Evolutionary conservation across 30 jellyfish, hydroid and myxozoan genomes (phyloP), one percentile per base, ranked within the genome.

Genomic region (Phacellophora camtschatica): DNA sequence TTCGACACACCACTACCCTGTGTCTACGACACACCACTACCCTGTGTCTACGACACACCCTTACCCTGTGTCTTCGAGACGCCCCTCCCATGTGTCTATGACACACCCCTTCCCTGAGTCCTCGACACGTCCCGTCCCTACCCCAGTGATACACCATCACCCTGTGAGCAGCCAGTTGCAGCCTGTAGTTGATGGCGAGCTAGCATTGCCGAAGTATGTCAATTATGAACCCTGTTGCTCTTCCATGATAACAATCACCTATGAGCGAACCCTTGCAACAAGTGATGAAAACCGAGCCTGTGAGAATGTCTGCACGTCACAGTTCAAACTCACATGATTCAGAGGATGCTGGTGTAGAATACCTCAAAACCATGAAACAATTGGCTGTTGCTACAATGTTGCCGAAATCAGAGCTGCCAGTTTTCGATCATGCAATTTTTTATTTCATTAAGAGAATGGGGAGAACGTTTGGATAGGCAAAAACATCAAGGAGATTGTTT

Each of bases 361-460:
- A 69, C 30, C 83, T 69, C 11, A 50, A 48, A 11, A 69, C 83
- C 13, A 69, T 41, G 83, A 69, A 69, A 42, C 39, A 45, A 69
- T 24, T 69, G 83, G 62, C 83, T n/a, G 74, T 69, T 45, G 83
- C 83, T 41, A 13, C 83, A 39, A 22, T 69, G 27, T 41, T 69
- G 36, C 83, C 83, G 19, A 69, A 69, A 23, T 69, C 83, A 43
- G 83, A 69, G 43, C 36, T 69, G 83, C 18, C 28, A 4, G 71
- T 48, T 13, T 69, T 69, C 43, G 75, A 69, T 30, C n/a, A n/a
- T n/a, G n/a, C n/a, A n/a, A n/a, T n/a, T n/a, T n/a, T n/a, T n/a
- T n/a, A n/a, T n/a, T n/a, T n/a, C n/a, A n/a, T n/a, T n/a, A n/a
- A n/a, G n/a, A n/a, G n/a, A n/a, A n/a, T n/a, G n/a, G n/a, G n/a